Evolutionary conservation across 2,797 vertebrate genomes (phyloP).

Genomic region (Tenualosa thibaudeaui): DNA sequence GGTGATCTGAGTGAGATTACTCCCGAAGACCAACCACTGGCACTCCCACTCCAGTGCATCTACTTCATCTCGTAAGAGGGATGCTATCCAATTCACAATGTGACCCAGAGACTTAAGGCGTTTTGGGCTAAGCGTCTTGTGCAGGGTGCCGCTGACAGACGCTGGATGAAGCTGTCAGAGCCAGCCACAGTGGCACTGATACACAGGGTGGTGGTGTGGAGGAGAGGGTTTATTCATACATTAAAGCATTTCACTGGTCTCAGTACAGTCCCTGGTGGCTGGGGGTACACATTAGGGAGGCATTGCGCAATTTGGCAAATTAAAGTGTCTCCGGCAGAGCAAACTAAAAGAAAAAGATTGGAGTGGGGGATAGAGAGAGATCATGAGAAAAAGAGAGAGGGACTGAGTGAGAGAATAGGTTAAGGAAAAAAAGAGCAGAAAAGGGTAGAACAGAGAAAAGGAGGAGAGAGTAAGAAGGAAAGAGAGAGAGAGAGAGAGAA

Average conservation of each 20-base stretch:
- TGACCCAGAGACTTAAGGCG: constrained; percentile 37
- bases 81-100: constrained; percentile 40
- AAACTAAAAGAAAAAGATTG: not conserved
- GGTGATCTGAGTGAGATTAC: not conserved
- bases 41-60: no score
- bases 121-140: constrained; percentile 23
- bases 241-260: constrained; percentile 41
- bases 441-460: constrained; percentile 19
- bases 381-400: not conserved
- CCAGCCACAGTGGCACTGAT: constrained; percentile 39
- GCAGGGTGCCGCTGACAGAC: constrained; percentile 41
- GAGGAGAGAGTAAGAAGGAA: constrained; percentile 36
- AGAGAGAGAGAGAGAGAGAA: constrained; percentile 20
- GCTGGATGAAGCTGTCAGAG: constrained; percentile 48
- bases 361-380: not conserved
- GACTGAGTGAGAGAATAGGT: not conserved
- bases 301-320: constrained; percentile 41
- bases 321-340: constrained; percentile 10
- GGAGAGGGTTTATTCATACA: constrained; percentile 36
- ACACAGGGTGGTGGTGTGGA: not conserved
- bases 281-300: constrained; percentile 38
- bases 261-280: constrained; percentile 45
- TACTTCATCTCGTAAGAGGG: not conserved
- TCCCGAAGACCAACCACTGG: not conserved
- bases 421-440: not conserved